Evolutionary conservation across 2,113 vertebrate species (phyloP).

Genomic region (Apistogramma diplotaenia): DNA sequence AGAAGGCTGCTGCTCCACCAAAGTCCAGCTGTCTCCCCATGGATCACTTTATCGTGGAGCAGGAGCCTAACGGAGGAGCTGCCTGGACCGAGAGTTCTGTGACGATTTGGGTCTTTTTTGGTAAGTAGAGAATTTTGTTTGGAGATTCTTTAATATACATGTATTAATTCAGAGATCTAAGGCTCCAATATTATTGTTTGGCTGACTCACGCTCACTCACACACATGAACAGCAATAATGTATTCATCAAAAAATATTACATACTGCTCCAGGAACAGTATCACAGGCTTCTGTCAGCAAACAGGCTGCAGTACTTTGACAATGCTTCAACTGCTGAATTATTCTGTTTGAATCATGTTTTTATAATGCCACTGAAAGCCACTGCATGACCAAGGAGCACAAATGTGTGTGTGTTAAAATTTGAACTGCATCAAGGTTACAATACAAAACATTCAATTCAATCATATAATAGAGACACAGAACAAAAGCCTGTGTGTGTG

Average conservation of each 20-base stretch:
- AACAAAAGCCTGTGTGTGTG: neutral
- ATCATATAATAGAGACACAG: neutral
- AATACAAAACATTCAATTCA: constrained; percentile 13
- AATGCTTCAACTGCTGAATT: constrained; percentile 46
- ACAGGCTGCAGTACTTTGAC: constrained; percentile 11
- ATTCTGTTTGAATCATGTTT: constrained; percentile 57
- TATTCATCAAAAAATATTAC: constrained; percentile 15
- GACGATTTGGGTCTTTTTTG: neutral
- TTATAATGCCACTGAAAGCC: constrained; percentile 15
- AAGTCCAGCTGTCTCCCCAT: constrained; percentile 9
- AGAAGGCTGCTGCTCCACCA: constrained; percentile 14
- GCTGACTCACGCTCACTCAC: neutral
- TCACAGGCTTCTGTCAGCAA: constrained; percentile 35
- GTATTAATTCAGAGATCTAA: neutral
- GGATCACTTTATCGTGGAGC: constrained; percentile 12
- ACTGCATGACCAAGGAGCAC: neutral
- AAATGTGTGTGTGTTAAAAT: neutral
- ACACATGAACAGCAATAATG: neutral
- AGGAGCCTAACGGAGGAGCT: neutral
- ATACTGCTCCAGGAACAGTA: constrained; percentile 2
- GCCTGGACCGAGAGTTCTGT: neutral
- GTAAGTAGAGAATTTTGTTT: neutral
- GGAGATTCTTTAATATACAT: neutral
- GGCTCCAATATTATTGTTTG: neutral
- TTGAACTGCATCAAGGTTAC: constrained; percentile 1